Percentiles rank a stretch among this genome's conserved stretches.
phyloP scores from a whole-genome alignment of 2,888 invertebrate genomes.

The Oscheius onirici region DNA sequence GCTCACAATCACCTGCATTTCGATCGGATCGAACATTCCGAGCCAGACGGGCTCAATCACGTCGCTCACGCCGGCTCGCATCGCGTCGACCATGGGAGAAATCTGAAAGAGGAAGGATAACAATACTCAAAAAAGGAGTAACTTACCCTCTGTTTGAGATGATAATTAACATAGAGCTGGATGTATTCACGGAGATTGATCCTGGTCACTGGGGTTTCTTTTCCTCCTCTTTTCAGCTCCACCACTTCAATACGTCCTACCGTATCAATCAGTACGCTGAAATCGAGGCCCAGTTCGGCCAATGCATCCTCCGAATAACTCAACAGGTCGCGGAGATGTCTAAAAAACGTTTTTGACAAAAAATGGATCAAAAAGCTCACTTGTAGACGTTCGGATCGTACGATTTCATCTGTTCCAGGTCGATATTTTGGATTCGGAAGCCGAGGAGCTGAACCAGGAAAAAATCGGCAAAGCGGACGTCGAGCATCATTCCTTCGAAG shows the following conservation, averaged over 20 bases:
- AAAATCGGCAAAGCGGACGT: conserved; percentile 93
- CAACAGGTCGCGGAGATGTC: conserved; percentile 39
- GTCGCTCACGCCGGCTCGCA: conserved; percentile 87
- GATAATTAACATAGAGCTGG: conserved; percentile 93
- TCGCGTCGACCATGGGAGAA: conserved; percentile 85
- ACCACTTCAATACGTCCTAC: conserved; percentile 73
- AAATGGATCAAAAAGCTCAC: conserved; percentile 1
- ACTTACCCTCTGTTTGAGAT: conserved; percentile 83
- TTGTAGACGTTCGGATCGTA: conserved; percentile 50
- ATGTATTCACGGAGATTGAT: conserved; percentile 95
- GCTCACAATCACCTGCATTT: conserved; percentile 81
- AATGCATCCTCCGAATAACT: conserved; percentile 36
- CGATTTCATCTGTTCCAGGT: conserved; percentile 51
- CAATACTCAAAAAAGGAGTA: neutral
- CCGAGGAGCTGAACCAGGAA: conserved; percentile 86
- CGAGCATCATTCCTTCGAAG: conserved; percentile 92
- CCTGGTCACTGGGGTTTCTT: conserved; percentile 88
- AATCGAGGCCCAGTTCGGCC: conserved; percentile 48
- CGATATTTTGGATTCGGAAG: conserved; percentile 34
- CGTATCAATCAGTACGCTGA: conserved; percentile 50
- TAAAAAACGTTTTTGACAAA: neutral
- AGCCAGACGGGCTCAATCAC: conserved; percentile 92
- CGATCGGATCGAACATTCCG: conserved; percentile 90
- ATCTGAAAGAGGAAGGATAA: too few species aligned
- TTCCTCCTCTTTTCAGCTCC: conserved; percentile 89